Base-by-base conservation (phyloP, 2,888 invertebrate genomes). In the Chymomyza caudatula region DNA sequence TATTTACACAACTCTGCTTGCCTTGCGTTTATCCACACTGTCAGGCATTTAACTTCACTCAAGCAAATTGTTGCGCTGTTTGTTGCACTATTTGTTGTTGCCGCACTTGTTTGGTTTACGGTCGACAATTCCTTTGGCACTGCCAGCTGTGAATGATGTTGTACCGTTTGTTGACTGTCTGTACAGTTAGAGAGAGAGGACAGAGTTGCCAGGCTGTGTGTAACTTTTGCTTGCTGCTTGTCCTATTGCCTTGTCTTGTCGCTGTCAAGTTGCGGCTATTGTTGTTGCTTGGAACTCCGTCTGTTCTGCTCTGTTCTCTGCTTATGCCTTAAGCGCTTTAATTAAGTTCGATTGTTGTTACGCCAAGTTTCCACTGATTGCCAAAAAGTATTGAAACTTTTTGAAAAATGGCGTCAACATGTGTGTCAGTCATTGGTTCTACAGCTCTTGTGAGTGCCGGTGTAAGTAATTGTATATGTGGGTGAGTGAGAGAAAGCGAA, bases 311-410 rank as follows among this genome's bases (percentile, higher is more conserved):
- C 13, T n/a, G 29, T 42, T 42, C 11, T 57, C 19, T 43, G 17
- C 44, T 47, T 17, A 4, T 20, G 51, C 71, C 71, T 66, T 60
- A 60, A 65, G 60, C 68, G 58, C 63, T 65, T 73, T 73, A 72
- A 72, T 72, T 72, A 73, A 72, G 73, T 72, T 72, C 73, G 62
- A 51, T 51, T 58, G 54, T 69, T 60, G 63, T 54, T 53, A 54
- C 42, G 63, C 42, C 63, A 69, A 67, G 47, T 68, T 69, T 22
- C 55, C 64, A 56, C 52, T 17, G 52, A 52, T 42, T 60, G 66
- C 54, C 25, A 65, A 58, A 37, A 70, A 49, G 51, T 66, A 70
- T 71, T 59, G 65, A 65, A 62, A 70, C 61, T 71, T 37, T 37
- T 62, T 25, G 29, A 13, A 58, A 65, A 70, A 70, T 61, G 71